Conservation (phyloP, 2,113 vertebrate species). For the Callopanchax toddi region DNA sequence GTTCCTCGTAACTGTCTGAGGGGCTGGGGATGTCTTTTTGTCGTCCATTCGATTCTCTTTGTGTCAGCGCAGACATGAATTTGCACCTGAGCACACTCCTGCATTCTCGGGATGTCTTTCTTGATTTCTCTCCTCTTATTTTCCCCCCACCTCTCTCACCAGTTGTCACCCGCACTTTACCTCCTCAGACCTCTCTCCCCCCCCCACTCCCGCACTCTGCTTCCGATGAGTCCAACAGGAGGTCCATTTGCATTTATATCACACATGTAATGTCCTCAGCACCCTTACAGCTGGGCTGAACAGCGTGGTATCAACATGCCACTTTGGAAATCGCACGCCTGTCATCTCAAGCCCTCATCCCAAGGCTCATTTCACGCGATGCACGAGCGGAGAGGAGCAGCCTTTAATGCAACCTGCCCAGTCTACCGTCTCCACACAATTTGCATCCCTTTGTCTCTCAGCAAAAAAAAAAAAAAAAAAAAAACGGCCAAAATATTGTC, state of each 20-base stretch:
- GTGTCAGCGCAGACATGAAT: constrained; percentile 26
- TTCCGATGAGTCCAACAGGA: constrained; percentile 50
- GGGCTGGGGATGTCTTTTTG: neutral
- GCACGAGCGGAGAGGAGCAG: constrained; percentile 24
- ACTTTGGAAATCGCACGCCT: constrained; percentile 56
- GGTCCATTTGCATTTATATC: constrained; percentile 77
- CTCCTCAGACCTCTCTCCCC: constrained; percentile 6
- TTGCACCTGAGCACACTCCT: constrained; percentile 46
- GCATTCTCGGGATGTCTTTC: constrained; percentile 53
- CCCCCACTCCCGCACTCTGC: neutral
- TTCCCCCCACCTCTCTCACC: constrained; percentile 8
- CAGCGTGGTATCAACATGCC: constrained; percentile 59
- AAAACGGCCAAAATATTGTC: neutral
- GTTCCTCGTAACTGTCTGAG: constrained; percentile 21
- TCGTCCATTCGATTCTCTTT: constrained; percentile 3
- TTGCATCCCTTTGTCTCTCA: constrained; percentile 17
- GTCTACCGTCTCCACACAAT: constrained; percentile 2
- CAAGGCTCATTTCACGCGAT: constrained; percentile 57
- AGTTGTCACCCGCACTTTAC: constrained; percentile 52
- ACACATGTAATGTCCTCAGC: constrained; percentile 58
- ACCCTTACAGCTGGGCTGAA: constrained; percentile 41
- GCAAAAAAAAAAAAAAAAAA: neutral
- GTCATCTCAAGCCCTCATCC: constrained; percentile 60
- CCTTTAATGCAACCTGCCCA: constrained; percentile 47
- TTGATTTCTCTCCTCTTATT: constrained; percentile 57